phyloP scores from a whole-genome alignment of 2,797 vertebrate species.

The Anguilla megastoma region DNA sequence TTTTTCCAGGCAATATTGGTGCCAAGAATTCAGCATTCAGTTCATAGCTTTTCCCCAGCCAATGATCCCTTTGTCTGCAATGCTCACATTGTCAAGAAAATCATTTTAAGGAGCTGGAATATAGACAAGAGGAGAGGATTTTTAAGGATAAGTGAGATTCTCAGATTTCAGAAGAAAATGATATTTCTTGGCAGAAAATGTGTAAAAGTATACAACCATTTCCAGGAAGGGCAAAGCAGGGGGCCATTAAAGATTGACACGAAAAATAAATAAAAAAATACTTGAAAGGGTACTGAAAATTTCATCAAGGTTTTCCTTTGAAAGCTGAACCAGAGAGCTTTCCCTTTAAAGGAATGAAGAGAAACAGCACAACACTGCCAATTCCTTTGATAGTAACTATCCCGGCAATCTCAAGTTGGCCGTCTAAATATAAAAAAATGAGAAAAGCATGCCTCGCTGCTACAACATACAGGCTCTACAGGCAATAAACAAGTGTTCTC shows the following conservation, averaged over 20 bases:
- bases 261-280: background rate
- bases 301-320: constrained; percentile 7
- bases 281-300: background rate
- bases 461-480: background rate
- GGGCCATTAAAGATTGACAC: background rate
- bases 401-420: background rate
- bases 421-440: background rate
- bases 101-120: constrained; percentile 9
- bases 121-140: background rate
- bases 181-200: background rate
- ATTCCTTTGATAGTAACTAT: constrained; percentile 6
- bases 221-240: background rate
- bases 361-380: background rate
- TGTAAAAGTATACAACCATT: background rate
- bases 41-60: background rate
- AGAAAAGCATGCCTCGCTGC: background rate
- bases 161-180: background rate
- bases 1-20: background rate
- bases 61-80: background rate
- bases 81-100: background rate
- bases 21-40: background rate
- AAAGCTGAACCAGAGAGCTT: background rate
- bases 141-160: background rate
- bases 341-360: background rate
- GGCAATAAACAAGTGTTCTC: constrained; percentile 3